Evolutionary conservation across 2,797 vertebrate genomes (phyloP), one percentile per base, ranked within the genome.

Genomic region (Pseudochaenichthys georgianus): DNA sequence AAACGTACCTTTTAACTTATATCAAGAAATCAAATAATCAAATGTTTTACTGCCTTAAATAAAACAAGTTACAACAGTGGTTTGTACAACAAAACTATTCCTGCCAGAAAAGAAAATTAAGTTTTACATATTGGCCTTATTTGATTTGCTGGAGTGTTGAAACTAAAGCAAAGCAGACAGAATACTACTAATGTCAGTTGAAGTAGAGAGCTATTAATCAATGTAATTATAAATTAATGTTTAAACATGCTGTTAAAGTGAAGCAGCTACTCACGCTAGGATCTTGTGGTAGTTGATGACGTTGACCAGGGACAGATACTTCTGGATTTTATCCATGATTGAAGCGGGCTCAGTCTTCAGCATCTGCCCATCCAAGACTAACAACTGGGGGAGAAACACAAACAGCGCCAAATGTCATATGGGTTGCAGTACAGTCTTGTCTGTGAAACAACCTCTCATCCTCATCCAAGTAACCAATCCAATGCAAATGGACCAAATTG

Each of bases 281-380:
- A 97, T 97, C 95, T 97, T 99, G 94, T 99, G 97, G 87, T 99
- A 99, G 95, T 99, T 98, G 0, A 98, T 92, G 55, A 92, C 79
- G 84, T 96, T 99, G 42, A 94, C 90, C 84, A 98, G 94, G 0
- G 95, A 87, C 0, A 99, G 95, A 93, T 98, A 99, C 81, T 98
- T 99, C 93, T 99, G 98, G 90, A 99, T 97, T 0, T 96, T 96
- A 67, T 99, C 98, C 97, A 99, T 99, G 87, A 99, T 91, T 64
- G 96, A 96, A 81, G 98, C 96, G 0, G 98, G 98, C 83, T 99
- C 98, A 0, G 97, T 96, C 81, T 98, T 97, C 76, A 99, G 95
- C 92, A 98, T 93, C 89, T 99, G 98, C 69, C 98, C 98, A 16
- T 99, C 98, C 89, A 99, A 90, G 65, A 99, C 97, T 77, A 99